Evolutionary conservation across 2,888 invertebrate species (phyloP).

Genomic region (Gari tellinella): DNA sequence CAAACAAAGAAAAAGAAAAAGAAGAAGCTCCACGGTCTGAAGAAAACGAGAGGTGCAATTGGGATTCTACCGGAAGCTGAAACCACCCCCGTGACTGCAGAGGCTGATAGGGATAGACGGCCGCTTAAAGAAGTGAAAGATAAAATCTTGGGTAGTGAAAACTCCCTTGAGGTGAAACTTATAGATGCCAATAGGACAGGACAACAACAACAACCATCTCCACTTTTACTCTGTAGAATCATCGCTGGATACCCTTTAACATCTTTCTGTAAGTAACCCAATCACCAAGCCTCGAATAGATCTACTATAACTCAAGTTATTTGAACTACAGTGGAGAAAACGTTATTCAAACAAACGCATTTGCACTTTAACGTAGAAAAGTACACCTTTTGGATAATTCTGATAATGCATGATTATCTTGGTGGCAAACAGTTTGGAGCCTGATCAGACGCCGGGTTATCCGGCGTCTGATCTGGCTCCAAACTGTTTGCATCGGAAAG

Average conservation of each 20-base stretch:
- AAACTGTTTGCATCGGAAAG: too few species aligned
- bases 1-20: neutral
- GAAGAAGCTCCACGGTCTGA: neutral
- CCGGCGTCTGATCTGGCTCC: too few species aligned
- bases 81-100: neutral
- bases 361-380: too few species aligned
- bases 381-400: too few species aligned
- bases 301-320: too few species aligned
- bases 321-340: too few species aligned
- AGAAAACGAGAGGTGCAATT: neutral
- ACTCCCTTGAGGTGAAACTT: neutral
- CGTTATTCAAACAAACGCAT: too few species aligned
- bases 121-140: neutral
- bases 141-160: too few species aligned
- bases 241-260: neutral
- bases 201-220: neutral
- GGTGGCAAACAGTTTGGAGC: too few species aligned
- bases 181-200: neutral
- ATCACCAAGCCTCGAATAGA: neutral
- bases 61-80: neutral
- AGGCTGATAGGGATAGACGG: neutral
- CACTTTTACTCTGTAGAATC: neutral
- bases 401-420: too few species aligned
- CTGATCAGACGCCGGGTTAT: too few species aligned
- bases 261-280: neutral